phyloP scores from a whole-genome alignment of 2,797 vertebrate species.

The Salmo trutta region DNA sequence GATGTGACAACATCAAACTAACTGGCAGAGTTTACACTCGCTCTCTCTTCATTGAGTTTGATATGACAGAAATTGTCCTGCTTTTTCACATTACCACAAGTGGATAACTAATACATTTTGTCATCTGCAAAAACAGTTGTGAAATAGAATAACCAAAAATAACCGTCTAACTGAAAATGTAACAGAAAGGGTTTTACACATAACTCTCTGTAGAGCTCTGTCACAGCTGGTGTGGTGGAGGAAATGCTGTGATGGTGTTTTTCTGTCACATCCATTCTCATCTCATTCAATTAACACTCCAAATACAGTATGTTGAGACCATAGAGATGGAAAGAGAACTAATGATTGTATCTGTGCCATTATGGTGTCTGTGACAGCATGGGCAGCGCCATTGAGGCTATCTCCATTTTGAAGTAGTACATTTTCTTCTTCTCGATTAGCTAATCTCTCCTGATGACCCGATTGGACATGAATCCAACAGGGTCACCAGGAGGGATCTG shows the following conservation, averaged over 20 bases:
- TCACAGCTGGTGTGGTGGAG: neutral
- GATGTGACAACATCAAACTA: slow-evolving; percentile 56
- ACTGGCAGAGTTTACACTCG: slow-evolving; percentile 52
- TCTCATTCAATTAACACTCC: slow-evolving; percentile 4
- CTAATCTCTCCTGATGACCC: too few relatives aligned
- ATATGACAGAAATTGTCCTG: slow-evolving; percentile 41
- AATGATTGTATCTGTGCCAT: too few relatives aligned
- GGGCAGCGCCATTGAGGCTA: too few relatives aligned
- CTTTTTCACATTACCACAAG: slow-evolving; percentile 49
- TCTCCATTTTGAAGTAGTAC: too few relatives aligned
- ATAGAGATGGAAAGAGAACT: too few relatives aligned
- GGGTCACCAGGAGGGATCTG: too few relatives aligned
- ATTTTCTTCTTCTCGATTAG: too few relatives aligned
- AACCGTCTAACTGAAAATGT: slow-evolving; percentile 7
- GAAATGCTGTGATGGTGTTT: slow-evolving; percentile 42
- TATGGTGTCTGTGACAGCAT: too few relatives aligned
- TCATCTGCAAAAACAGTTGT: slow-evolving; percentile 37
- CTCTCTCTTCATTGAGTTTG: slow-evolving; percentile 52
- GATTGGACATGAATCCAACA: too few relatives aligned
- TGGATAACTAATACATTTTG: slow-evolving; percentile 53
- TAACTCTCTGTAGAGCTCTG: neutral
- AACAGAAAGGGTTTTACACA: neutral
- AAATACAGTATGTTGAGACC: neutral
- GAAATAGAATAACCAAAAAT: slow-evolving; percentile 35
- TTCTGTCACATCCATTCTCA: slow-evolving; percentile 12